A percentile compares a stretch with the other conserved stretches of the same genome.
Evolutionary conservation across 2,797 vertebrate genomes (phyloP).

Genomic region (Peromyscus nudipes): DNA sequence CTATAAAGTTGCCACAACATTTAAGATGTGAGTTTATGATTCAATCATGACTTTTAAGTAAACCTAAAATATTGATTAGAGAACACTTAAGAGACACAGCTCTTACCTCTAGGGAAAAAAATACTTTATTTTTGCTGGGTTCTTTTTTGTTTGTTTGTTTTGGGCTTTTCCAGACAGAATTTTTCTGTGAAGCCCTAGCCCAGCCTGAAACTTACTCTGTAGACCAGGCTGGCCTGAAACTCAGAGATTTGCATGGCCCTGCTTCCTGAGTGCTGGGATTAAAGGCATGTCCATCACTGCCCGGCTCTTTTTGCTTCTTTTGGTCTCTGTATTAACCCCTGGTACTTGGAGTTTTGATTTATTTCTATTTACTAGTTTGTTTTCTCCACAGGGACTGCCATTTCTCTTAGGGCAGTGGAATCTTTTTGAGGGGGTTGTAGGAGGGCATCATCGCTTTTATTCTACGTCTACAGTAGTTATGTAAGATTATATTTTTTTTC

Average conservation of each 20-base stretch:
- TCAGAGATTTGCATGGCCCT: neutral
- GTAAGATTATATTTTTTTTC: neutral
- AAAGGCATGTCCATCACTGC: neutral
- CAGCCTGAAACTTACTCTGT: neutral
- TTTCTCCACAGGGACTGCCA: neutral
- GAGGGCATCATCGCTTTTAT: neutral
- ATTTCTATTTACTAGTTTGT: slow-evolving; percentile 66
- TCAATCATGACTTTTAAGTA: neutral
- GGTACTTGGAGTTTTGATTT: slow-evolving; percentile 50
- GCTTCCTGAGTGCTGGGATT: neutral
- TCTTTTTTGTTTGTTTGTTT: neutral
- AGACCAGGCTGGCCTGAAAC: neutral
- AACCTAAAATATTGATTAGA: neutral
- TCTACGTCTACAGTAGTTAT: slow-evolving; percentile 1
- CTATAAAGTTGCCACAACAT: neutral
- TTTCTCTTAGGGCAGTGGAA: slow-evolving; percentile 20
- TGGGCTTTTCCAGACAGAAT: neutral
- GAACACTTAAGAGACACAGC: neutral
- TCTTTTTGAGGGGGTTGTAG: neutral
- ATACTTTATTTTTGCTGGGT: neutral
- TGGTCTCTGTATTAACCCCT: neutral
- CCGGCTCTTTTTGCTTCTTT: slow-evolving; percentile 7
- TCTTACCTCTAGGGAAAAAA: neutral
- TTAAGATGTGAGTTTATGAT: neutral
- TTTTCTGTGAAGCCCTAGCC: no score